These are phyloP conservation scores for Cinclus mexicanus DNA, from an alignment of 2,113 vertebrate species.

Conservation along the genomic window DNA sequence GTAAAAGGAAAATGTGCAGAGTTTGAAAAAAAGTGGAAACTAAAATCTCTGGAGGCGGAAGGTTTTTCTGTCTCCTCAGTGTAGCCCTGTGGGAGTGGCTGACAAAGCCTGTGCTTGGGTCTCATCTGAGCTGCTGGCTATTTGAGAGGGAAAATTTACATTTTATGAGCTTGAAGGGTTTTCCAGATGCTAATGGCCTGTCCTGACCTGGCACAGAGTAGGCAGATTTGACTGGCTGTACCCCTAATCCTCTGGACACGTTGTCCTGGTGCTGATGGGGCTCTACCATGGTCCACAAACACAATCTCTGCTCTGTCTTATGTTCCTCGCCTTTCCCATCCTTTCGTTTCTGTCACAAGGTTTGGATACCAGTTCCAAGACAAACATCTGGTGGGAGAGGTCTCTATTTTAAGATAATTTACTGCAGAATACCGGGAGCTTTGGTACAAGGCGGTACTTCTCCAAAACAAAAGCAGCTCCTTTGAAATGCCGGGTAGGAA, in stretches of 20 bases:
- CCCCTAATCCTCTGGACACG: not conserved
- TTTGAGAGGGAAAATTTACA: not conserved
- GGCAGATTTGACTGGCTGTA: not conserved
- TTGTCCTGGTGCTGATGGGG: fast-evolving
- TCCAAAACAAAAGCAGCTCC: not conserved
- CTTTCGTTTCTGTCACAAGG: not conserved
- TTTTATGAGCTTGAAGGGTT: not conserved
- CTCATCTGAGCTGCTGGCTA: fast-evolving
- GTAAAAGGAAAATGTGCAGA: not conserved
- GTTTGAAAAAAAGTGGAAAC: not conserved
- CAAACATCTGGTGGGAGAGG: not conserved
- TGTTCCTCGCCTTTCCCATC: not conserved
- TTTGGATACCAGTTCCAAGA: not conserved
- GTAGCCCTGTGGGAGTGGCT: fast-evolving
- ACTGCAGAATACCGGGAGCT: not conserved
- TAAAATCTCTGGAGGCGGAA: not conserved
- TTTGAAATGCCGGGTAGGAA: not conserved
- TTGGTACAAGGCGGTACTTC: not conserved
- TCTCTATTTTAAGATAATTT: constrained; percentile 42
- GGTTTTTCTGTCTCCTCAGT: not conserved
- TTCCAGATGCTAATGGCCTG: not conserved
- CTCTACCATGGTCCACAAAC: fast-evolving
- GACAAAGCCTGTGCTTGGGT: not conserved
- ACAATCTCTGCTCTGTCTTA: not conserved
- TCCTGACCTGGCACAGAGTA: not conserved